Evolutionary conservation across 2,113 vertebrate species (phyloP).

Genomic region (Notiomystis cincta): DNA sequence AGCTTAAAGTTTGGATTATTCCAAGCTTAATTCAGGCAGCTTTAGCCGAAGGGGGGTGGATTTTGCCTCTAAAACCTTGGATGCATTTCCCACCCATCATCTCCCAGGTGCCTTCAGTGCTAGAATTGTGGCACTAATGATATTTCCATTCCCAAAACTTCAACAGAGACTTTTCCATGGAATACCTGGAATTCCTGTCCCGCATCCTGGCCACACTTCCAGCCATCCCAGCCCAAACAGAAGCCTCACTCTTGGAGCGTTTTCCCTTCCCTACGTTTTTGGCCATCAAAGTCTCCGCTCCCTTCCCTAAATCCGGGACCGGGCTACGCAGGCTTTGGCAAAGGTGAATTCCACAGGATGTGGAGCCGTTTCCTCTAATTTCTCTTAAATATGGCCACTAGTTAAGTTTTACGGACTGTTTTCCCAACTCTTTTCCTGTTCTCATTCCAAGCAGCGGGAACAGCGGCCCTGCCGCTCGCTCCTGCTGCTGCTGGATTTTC

Average conservation of each 20-base stretch:
- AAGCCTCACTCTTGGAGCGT: background rate
- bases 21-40: background rate
- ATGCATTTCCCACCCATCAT: background rate
- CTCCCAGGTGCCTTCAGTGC: background rate
- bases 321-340: background rate
- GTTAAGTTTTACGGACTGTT: conserved; percentile 35
- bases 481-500: background rate
- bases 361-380: conserved; percentile 54
- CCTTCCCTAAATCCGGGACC: background rate
- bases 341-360: conserved; percentile 47
- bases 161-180: background rate
- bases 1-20: background rate
- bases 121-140: background rate
- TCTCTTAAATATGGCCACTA: conserved; percentile 10
- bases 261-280: background rate
- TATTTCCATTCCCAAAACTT: background rate
- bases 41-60: background rate
- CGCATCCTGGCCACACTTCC: background rate
- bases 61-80: background rate
- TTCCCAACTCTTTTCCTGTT: conserved; percentile 27
- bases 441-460: background rate
- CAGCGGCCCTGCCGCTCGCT: rapidly evolving
- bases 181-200: background rate
- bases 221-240: background rate
- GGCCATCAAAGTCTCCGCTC: background rate